Evolutionary conservation across 2,113 vertebrate genomes (phyloP), one percentile per base, ranked within the genome.

Genomic region (Nesoenas mayeri): DNA sequence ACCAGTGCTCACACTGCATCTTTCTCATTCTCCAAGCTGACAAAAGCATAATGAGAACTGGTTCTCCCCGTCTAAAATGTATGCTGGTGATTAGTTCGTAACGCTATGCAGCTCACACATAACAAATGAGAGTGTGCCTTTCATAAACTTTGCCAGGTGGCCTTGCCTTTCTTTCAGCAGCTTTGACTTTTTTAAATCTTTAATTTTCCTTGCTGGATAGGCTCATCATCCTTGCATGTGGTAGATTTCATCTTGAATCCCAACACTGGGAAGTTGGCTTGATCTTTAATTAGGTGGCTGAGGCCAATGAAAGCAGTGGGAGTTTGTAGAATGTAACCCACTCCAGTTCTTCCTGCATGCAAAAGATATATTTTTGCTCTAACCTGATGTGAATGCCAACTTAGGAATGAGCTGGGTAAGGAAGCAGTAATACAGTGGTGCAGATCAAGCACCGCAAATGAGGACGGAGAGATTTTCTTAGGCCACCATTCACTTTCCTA

Each of bases 231-330:
- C 42, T 96, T 64, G 85, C 85, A 78, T 86, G 79, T 79, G 88
- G 83, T 71, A 92, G 93, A 91, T 93, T 96, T 97, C 85, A 85
- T 81, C 44, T 40, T 66, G 79, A 89, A 94, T 92, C 73, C 93
- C 83, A 84, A 50, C 77, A 93, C 57, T 50, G 57, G 50, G 40
- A 92, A 96, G 93, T 54, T 86, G 72, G 78, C 72, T 94, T 74
- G 53, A 88, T 93, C 85, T 86, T 94, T 92, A 95, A 95, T 96
- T 86, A 92, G 53, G 77, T 78, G 78, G 69, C 72, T 4, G 5
- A 95, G 53, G 65, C 82, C 62, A 89, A n/a, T 26, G 83, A 83
- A 85, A 91, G 53, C 89, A 89, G 70, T 9, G 0, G 84, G 72
- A 80, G 38, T 79, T 81, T 91, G 61, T 60, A 67, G 64, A 85